Conservation (phyloP, 2,113 vertebrate species). For the Motacilla tschutschensis region DNA sequence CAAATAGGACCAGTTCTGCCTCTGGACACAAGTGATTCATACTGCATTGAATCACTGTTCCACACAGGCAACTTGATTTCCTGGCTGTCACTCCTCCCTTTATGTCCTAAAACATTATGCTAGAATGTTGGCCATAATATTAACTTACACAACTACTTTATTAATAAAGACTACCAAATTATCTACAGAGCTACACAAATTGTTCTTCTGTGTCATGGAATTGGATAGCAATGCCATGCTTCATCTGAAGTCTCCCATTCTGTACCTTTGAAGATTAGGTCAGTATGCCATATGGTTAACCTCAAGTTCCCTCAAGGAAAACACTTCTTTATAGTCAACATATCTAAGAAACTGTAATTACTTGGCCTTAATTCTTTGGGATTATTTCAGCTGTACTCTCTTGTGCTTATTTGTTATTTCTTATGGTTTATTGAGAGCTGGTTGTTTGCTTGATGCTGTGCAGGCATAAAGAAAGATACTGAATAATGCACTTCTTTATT, state of each 20-base stretch:
- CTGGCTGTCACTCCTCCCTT: neutral
- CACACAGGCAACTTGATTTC: neutral
- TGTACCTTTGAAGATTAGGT: slow-evolving; percentile 39
- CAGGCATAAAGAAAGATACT: neutral
- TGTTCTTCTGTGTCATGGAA: neutral
- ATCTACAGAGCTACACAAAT: neutral
- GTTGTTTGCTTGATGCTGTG: slow-evolving; percentile 23
- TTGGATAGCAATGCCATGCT: neutral
- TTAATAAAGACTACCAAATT: neutral
- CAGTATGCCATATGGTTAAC: slow-evolving; percentile 48
- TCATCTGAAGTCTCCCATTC: neutral
- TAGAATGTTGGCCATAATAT: neutral
- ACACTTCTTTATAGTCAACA: slow-evolving; percentile 4
- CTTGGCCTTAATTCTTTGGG: slow-evolving; percentile 23
- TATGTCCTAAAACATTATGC: neutral
- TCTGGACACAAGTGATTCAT: slow-evolving; percentile 35
- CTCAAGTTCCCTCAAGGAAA: slow-evolving; percentile 40
- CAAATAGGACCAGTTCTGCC: neutral
- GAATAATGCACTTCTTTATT: neutral
- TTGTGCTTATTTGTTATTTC: slow-evolving; percentile 27
- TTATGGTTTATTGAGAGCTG: neutral
- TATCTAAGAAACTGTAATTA: slow-evolving; percentile 26
- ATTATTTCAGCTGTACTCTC: slow-evolving; percentile 30
- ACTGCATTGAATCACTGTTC: neutral
- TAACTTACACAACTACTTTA: neutral